These are phyloP conservation scores for Cynopterus brachyotis DNA, from an alignment of 2,113 vertebrate genomes.

Conservation along the genomic window DNA sequence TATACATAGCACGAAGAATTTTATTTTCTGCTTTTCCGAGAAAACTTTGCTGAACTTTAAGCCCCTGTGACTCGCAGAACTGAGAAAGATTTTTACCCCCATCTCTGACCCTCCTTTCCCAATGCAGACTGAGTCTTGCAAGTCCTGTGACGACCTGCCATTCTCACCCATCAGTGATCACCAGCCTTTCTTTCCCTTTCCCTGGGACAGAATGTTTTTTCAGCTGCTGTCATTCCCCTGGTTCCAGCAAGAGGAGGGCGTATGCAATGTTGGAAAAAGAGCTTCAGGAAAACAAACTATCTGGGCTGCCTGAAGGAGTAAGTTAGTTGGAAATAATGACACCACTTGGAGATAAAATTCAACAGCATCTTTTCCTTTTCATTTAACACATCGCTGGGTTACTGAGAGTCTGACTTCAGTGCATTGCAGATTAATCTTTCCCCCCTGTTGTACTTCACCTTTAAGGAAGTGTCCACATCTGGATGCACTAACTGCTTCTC, in stretches of 20 bases:
- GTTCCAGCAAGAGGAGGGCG: slow-evolving; percentile 4
- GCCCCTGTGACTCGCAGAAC: slow-evolving; percentile 21
- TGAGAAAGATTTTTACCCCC: neutral
- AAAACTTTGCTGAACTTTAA: slow-evolving; percentile 63
- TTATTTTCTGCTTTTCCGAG: slow-evolving; percentile 66
- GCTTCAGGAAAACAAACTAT: slow-evolving; percentile 65
- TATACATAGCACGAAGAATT: slow-evolving; percentile 46
- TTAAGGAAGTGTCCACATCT: slow-evolving; percentile 40
- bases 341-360: slow-evolving; percentile 61
- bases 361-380: slow-evolving; percentile 55
- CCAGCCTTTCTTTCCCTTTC: neutral
- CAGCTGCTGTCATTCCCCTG: slow-evolving; percentile 40
- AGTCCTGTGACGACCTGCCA: neutral
- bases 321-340: slow-evolving; percentile 59
- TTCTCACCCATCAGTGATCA: neutral
- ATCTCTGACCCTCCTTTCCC: slow-evolving; percentile 23
- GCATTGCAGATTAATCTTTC: neutral
- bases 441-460: neutral
- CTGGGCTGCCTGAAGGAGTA: slow-evolving; percentile 51
- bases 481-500: slow-evolving; percentile 11
- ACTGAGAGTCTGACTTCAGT: neutral
- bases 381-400: slow-evolving; percentile 52
- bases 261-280: slow-evolving; percentile 8
- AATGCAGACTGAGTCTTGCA: neutral
- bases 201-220: slow-evolving; percentile 59